Conservation (phyloP, 2,113 vertebrate species). For the Clupea harengus region DNA sequence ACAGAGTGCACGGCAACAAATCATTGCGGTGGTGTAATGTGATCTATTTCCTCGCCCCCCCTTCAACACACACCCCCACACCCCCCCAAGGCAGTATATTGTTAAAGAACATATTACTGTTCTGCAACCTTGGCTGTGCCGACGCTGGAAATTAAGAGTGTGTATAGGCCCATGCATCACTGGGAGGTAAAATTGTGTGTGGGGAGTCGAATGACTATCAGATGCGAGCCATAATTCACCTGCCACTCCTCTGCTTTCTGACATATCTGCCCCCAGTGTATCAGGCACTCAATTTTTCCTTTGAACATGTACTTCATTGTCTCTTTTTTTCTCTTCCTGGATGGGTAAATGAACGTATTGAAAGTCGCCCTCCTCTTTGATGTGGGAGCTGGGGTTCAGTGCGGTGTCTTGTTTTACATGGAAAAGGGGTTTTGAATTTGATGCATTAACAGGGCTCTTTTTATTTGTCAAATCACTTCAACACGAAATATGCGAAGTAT, state of each 20-base stretch:
- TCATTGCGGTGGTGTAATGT: conserved; percentile 63
- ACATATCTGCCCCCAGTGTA: not conserved
- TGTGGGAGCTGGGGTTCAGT: not conserved
- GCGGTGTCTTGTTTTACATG: not conserved
- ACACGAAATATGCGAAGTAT: not conserved
- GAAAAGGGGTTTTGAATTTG: not conserved
- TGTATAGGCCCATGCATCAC: conserved; percentile 45
- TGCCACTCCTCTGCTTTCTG: conserved; percentile 8
- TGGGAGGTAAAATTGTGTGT: conserved; percentile 51
- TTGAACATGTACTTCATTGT: not conserved
- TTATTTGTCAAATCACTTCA: not conserved
- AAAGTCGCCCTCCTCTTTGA: not conserved
- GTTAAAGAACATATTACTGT: conserved; percentile 64
- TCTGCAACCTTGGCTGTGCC: conserved; percentile 48
- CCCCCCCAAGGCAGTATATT: conserved; percentile 50
- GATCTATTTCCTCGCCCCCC: conserved; percentile 35
- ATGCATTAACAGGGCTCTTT: not conserved
- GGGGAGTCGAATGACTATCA: conserved; percentile 29
- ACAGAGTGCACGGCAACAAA: conserved; percentile 62
- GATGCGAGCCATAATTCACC: conserved; percentile 42
- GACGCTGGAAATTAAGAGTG: conserved; percentile 26
- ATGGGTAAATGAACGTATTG: not conserved
- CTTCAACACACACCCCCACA: not conserved
- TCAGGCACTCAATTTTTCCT: not conserved
- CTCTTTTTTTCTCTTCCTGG: not conserved